Evolutionary conservation across 2,888 invertebrate genomes (phyloP).

Genomic region (Andrena trimmerana): DNA sequence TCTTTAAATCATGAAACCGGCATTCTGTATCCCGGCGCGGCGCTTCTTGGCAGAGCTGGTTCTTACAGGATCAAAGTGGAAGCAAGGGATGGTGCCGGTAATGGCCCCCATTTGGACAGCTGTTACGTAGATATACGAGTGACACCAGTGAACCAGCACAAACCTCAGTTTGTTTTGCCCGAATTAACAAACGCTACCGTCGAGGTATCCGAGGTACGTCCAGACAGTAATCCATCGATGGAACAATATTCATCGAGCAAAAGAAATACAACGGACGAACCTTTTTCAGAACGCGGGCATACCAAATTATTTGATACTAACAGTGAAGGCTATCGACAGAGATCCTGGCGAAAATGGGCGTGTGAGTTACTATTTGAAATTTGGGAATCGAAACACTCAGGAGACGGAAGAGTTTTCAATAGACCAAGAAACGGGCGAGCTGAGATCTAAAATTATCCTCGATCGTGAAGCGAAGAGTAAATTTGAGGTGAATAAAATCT

Average conservation of each 20-base stretch:
- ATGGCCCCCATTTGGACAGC: slow-evolving; percentile 88
- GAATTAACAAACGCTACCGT: slow-evolving; percentile 91
- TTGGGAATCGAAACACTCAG: slow-evolving; percentile 91
- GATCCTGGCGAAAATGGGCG: slow-evolving; percentile 94
- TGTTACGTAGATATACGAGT: slow-evolving; percentile 92
- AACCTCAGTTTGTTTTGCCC: slow-evolving; percentile 93
- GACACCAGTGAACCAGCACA: slow-evolving; percentile 92
- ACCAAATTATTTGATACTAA: slow-evolving; percentile 91
- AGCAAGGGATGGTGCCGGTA: slow-evolving; percentile 91
- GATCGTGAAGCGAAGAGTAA: slow-evolving; percentile 91
- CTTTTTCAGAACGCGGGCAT: slow-evolving; percentile 89
- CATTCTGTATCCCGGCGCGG: slow-evolving; percentile 92
- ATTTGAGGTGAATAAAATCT: slow-evolving; percentile 86
- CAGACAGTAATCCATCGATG: neutral
- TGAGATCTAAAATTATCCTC: slow-evolving; percentile 91
- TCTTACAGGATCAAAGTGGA: slow-evolving; percentile 89
- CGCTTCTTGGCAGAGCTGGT: slow-evolving; percentile 89
- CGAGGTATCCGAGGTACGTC: slow-evolving; percentile 92
- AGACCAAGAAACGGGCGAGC: slow-evolving; percentile 91
- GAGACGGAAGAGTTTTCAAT: slow-evolving; percentile 94
- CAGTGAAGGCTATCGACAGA: slow-evolving; percentile 92
- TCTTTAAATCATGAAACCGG: slow-evolving; percentile 91
- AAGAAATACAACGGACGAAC: slow-evolving; percentile 12
- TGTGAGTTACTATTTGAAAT: slow-evolving; percentile 93
- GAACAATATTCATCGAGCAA: slow-evolving; percentile 7